These are phyloP conservation scores for Aphidius ervi DNA, from an alignment of 1,140 invertebrate genomes.

Conservation along the genomic window DNA sequence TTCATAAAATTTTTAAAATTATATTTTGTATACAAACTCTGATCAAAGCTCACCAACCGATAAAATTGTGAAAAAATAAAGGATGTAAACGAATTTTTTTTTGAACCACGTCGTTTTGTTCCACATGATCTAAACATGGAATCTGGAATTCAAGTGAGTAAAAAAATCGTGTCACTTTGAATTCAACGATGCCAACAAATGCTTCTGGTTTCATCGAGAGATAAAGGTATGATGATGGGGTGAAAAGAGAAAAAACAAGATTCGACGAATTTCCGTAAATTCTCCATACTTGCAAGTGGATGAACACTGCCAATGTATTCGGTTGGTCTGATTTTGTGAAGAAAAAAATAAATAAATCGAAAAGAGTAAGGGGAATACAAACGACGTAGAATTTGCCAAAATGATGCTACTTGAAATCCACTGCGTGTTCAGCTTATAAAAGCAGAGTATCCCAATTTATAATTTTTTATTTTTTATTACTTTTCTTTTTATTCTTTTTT, in stretches of 20 bases:
- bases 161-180: slow-evolving; percentile 18
- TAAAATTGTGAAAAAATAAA: too few relatives aligned
- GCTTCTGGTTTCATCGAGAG: slow-evolving; percentile 7
- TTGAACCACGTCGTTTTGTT: too few relatives aligned
- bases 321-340: too few relatives aligned
- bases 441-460: background rate
- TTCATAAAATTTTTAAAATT: too few relatives aligned
- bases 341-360: background rate
- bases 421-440: slow-evolving; percentile 19
- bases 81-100: too few relatives aligned
- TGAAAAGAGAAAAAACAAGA: slow-evolving; percentile 7
- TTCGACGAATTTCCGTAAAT: background rate
- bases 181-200: slow-evolving; percentile 19
- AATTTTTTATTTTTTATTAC: too few relatives aligned
- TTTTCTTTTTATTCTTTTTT: too few relatives aligned
- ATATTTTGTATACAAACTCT: too few relatives aligned
- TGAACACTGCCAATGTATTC: too few relatives aligned
- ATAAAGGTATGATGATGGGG: slow-evolving; percentile 5
- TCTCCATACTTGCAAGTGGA: background rate
- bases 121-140: too few relatives aligned
- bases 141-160: slow-evolving; percentile 18
- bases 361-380: background rate
- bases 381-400: background rate
- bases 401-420: slow-evolving; percentile 11
- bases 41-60: too few relatives aligned